Conservation (phyloP, 2,888 invertebrate species). For the Folsomia manolachei region DNA sequence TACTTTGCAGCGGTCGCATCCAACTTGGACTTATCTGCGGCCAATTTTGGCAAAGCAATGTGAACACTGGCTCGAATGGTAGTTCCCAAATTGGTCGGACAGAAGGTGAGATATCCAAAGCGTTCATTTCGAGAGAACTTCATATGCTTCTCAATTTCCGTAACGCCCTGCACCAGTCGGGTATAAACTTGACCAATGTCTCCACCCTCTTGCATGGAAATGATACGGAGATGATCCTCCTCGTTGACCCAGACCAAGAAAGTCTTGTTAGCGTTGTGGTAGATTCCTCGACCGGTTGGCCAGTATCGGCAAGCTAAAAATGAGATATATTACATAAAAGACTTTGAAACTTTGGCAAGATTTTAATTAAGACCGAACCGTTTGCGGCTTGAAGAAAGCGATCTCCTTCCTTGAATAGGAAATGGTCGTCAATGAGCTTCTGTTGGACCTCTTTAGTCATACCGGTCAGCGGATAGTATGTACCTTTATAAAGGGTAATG, state of each 20-base stretch:
- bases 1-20: constrained; percentile 58
- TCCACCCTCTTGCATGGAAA: constrained; percentile 77
- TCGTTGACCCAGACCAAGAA: constrained; percentile 98
- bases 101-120: constrained; percentile 61
- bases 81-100: constrained; percentile 63
- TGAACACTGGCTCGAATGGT: constrained; percentile 62
- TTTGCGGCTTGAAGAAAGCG: constrained; percentile 64
- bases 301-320: constrained; percentile 89
- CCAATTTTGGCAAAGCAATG: constrained; percentile 59
- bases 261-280: constrained; percentile 93
- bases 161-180: constrained; percentile 54
- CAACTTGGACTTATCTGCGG: constrained; percentile 54
- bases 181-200: constrained; percentile 42
- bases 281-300: constrained; percentile 96
- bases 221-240: constrained; percentile 95
- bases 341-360: neutral
- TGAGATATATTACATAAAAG: neutral
- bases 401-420: constrained; percentile 96
- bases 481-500: too few species aligned
- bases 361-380: too few species aligned
- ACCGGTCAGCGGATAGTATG: constrained; percentile 87
- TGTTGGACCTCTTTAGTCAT: constrained; percentile 95
- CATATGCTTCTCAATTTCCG: constrained; percentile 56
- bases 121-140: constrained; percentile 60
- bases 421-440: constrained; percentile 95